phyloP scores from a whole-genome alignment of 2,888 invertebrate genomes.

The Epinotia demarniana region DNA sequence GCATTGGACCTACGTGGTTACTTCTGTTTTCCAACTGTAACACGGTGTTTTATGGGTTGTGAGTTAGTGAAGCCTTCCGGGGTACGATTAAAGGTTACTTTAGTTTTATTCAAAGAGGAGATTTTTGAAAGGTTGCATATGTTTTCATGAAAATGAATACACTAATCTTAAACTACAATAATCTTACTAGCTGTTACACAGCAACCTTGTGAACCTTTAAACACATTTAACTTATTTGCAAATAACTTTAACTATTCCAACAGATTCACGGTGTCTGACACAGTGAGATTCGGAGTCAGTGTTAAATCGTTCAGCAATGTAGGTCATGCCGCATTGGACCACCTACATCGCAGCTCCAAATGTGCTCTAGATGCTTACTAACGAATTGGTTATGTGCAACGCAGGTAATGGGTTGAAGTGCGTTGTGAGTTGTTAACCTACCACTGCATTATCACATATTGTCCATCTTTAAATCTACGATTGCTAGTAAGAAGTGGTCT shows the following conservation, averaged over 20 bases:
- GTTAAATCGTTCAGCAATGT: slow-evolving; percentile 30
- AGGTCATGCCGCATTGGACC: slow-evolving; percentile 43
- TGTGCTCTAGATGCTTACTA: slow-evolving; percentile 3
- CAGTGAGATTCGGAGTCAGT: neutral
- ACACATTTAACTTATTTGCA: neutral
- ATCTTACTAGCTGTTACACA: too few species aligned
- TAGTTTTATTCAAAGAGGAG: neutral
- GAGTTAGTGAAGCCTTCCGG: neutral
- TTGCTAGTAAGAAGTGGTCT: too few species aligned
- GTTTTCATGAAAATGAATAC: too few species aligned
- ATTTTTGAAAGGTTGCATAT: too few species aligned
- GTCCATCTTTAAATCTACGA: too few species aligned
- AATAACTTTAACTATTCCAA: neutral
- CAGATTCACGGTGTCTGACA: slow-evolving; percentile 16
- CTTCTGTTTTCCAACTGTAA: slow-evolving; percentile 34
- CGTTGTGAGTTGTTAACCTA: too few species aligned
- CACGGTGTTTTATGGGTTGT: slow-evolving; percentile 28
- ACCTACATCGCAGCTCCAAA: slow-evolving; percentile 20
- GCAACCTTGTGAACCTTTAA: neutral
- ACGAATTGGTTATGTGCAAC: neutral
- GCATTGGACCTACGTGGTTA: slow-evolving; percentile 35
- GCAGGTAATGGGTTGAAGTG: too few species aligned
- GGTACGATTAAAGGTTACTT: neutral
- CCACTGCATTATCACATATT: too few species aligned
- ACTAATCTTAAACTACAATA: too few species aligned